Conservation (phyloP, 2,888 invertebrate species). For the Coleophora flavipennella region DNA sequence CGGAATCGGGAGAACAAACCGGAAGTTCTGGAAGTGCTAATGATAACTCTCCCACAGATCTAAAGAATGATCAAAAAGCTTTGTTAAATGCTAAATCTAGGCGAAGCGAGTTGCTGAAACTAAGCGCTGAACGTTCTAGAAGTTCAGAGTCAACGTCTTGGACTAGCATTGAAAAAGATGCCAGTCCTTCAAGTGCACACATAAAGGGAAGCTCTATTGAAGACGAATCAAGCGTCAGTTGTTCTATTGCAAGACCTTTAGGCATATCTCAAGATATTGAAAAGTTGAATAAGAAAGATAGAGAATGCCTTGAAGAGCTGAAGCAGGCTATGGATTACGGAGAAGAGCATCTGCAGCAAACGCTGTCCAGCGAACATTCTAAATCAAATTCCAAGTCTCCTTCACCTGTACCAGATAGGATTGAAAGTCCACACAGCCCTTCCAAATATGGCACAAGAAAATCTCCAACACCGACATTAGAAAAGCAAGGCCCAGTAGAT, state of each 20-base stretch:
- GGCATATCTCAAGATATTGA: conserved; percentile 84
- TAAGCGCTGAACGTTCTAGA: conserved; percentile 82
- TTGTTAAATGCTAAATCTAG: conserved; percentile 62
- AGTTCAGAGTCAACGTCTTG: conserved; percentile 86
- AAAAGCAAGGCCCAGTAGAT: conserved; percentile 74
- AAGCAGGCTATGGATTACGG: conserved; percentile 73
- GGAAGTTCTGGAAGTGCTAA: conserved; percentile 60
- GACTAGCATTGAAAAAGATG: conserved; percentile 84
- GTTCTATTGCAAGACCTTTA: conserved; percentile 84
- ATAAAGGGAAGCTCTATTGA: conserved; percentile 78
- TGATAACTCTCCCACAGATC: conserved; percentile 52
- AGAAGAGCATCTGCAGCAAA: conserved; percentile 62
- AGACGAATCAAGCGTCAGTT: conserved; percentile 83
- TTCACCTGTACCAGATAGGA: conserved; percentile 52
- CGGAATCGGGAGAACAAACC: conserved; percentile 57
- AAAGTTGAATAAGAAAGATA: conserved; percentile 76
- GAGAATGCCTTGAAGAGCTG: conserved; percentile 72
- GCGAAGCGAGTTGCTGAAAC: conserved; percentile 72
- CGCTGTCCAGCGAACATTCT: conserved; percentile 60
- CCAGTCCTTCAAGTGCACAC: conserved; percentile 73
- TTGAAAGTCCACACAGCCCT: conserved; percentile 43
- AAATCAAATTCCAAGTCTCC: conserved; percentile 61
- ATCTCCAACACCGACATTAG: conserved; percentile 74
- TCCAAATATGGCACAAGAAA: conserved; percentile 54
- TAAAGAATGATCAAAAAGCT: conserved; percentile 43